Percentiles rank a stretch among this genome's conserved stretches.
These are phyloP conservation scores for Varanus komodoensis DNA, from an alignment of 2,113 vertebrate genomes.

Conservation along the genomic window DNA sequence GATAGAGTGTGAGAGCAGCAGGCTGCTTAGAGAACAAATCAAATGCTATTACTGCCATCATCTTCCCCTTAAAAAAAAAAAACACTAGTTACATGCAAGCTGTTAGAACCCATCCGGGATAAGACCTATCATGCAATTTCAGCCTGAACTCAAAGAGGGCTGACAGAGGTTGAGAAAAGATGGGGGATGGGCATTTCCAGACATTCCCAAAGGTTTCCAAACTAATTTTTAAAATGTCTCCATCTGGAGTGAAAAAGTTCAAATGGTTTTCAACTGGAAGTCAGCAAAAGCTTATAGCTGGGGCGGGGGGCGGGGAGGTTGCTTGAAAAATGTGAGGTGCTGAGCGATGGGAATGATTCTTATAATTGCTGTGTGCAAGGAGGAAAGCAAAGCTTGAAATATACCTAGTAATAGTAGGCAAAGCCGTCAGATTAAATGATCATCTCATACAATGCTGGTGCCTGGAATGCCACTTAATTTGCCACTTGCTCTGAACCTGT, in stretches of 20 bases:
- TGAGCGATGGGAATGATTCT: slow-evolving; percentile 1
- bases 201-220: slow-evolving; percentile 3
- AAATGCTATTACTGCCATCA: background rate
- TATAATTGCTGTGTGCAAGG: background rate
- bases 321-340: background rate
- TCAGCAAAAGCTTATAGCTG: background rate
- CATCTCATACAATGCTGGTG: too few relatives aligned
- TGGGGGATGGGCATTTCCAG: background rate
- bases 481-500: background rate
- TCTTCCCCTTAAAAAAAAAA: background rate
- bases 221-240: background rate
- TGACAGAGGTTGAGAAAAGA: background rate
- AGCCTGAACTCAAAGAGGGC: background rate
- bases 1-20: slow-evolving; percentile 10
- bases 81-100: slow-evolving; percentile 2
- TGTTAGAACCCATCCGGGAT: slow-evolving; percentile 6
- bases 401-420: background rate
- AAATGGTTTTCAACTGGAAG: background rate
- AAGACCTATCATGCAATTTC: background rate
- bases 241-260: slow-evolving; percentile 18
- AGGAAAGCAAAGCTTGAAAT: background rate
- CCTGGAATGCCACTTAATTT: background rate
- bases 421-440: background rate
- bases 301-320: background rate
- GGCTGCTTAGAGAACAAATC: background rate